Conservation (phyloP, 2,888 invertebrate genomes). For the Tetranychus truncatus region DNA sequence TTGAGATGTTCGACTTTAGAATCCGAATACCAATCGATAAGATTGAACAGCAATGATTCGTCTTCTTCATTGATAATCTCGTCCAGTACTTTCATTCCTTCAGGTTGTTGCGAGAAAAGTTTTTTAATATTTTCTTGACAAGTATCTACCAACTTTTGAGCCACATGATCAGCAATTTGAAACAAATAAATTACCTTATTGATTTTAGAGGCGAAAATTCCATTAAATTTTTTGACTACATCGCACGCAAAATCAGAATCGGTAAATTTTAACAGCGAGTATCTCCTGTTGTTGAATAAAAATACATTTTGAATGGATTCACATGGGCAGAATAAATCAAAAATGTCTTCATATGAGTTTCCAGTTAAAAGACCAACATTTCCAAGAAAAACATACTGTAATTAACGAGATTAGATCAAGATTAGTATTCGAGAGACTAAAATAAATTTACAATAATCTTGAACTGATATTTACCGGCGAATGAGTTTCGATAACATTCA, state of each 20-base stretch:
- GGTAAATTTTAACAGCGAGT: background rate
- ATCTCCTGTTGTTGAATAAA: background rate
- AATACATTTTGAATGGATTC: background rate
- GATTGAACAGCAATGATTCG: background rate
- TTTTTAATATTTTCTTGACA: background rate
- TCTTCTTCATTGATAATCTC: background rate
- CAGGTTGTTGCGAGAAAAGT: background rate
- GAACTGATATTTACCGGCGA: background rate
- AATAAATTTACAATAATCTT: background rate
- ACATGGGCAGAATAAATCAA: background rate
- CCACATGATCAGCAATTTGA: background rate
- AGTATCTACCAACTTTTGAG: background rate
- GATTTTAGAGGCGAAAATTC: background rate
- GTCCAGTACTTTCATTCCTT: background rate
- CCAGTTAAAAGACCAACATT: background rate
- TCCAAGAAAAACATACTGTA: background rate
- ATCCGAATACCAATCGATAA: background rate
- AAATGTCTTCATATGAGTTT: background rate
- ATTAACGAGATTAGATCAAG: too few species aligned
- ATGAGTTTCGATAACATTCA: background rate
- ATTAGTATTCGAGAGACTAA: too few species aligned
- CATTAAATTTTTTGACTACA: background rate
- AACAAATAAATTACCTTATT: background rate
- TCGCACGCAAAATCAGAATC: background rate
- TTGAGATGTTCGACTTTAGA: constrained; percentile 39